Conservation (phyloP, 2,888 invertebrate species). For the Sarcophaga caerulescens region DNA sequence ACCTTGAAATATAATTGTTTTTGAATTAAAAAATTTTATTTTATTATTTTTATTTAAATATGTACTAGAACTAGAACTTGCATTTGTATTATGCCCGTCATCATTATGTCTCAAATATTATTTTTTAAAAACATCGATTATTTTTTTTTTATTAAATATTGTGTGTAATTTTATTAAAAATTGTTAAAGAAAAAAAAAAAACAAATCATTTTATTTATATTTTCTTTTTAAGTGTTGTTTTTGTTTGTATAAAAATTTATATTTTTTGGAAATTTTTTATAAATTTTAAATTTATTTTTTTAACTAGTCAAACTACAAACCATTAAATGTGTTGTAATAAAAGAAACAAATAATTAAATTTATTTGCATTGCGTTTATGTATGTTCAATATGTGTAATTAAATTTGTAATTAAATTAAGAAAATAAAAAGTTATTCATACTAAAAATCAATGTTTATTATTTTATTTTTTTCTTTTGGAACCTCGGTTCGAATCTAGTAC, state of each 20-base stretch:
- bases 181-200: neutral
- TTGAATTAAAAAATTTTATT: neutral
- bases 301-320: conserved; percentile 39
- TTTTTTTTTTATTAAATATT: conserved; percentile 13
- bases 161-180: neutral
- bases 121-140: conserved; percentile 33
- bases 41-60: neutral
- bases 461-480: too few relatives aligned
- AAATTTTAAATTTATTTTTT: neutral
- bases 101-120: conserved; percentile 6
- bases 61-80: conserved; percentile 30
- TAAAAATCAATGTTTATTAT: too few relatives aligned
- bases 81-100: conserved; percentile 45
- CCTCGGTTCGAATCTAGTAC: too few relatives aligned
- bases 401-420: too few relatives aligned
- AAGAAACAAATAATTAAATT: neutral
- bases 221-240: conserved; percentile 29
- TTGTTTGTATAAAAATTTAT: conserved; percentile 32
- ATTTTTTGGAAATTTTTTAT: conserved; percentile 23
- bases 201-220: neutral
- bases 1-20: conserved; percentile 28
- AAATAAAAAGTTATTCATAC: too few relatives aligned
- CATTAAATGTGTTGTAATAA: neutral
- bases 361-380: too few relatives aligned
- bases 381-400: too few relatives aligned